Evolutionary conservation across 2,888 invertebrate genomes (phyloP).

Genomic region (Hylaea fasciaria): DNA sequence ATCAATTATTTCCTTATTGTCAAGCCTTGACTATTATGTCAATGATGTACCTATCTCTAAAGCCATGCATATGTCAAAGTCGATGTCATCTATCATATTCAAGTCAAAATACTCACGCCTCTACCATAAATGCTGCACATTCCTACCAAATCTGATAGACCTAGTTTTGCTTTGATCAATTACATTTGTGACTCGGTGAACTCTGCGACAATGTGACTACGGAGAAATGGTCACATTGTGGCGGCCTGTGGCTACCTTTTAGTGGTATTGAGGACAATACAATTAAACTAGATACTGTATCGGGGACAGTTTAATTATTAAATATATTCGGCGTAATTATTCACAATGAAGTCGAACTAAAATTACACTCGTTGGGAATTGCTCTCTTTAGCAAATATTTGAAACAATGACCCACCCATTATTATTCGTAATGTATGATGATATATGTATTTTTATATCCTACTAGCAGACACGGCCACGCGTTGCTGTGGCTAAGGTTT

Average conservation of each 20-base stretch:
- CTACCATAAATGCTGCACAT: slow-evolving; percentile 42
- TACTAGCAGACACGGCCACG: too few species aligned
- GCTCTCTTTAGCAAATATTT: too few species aligned
- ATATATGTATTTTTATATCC: too few species aligned
- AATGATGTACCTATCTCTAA: background rate
- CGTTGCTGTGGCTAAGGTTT: too few species aligned
- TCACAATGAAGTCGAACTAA: too few species aligned
- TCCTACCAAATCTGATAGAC: slow-evolving; percentile 44
- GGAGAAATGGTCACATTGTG: slow-evolving; percentile 30
- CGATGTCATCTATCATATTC: slow-evolving; percentile 16
- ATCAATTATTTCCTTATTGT: background rate
- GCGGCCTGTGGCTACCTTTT: slow-evolving; percentile 24
- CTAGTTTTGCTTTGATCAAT: slow-evolving; percentile 52
- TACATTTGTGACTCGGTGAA: slow-evolving; percentile 55
- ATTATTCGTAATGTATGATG: too few species aligned
- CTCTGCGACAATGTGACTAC: slow-evolving; percentile 41
- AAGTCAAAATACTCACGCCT: slow-evolving; percentile 17
- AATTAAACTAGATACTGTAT: background rate
- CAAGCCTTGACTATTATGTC: background rate
- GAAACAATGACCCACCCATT: too few species aligned
- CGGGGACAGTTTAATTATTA: too few species aligned
- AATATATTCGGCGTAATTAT: too few species aligned
- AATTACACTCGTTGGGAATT: too few species aligned
- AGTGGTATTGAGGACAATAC: slow-evolving; percentile 10
- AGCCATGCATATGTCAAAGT: background rate